Conservation (phyloP, 2,113 vertebrate genomes). For the Ginglymostoma cirratum region DNA sequence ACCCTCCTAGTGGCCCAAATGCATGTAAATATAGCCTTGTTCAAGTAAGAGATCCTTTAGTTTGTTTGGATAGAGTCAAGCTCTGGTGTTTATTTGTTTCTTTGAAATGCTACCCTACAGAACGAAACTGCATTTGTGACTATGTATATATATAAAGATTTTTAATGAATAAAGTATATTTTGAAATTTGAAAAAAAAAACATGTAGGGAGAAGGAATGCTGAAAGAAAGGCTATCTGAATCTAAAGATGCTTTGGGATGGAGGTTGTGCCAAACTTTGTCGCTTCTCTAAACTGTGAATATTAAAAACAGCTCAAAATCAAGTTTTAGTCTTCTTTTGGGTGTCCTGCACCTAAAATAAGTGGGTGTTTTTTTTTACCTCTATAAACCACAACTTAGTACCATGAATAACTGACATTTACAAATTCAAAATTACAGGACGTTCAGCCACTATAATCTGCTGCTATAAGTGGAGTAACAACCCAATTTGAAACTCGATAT, state of each 20-base stretch:
- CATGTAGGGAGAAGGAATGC: not conserved
- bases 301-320: not conserved
- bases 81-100: too few species aligned
- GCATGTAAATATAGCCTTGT: too few species aligned
- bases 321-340: not conserved
- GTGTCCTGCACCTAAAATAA: not conserved
- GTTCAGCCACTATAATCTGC: not conserved
- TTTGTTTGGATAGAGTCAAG: too few species aligned
- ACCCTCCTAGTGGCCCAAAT: too few species aligned
- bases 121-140: too few species aligned
- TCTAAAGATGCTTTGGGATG: not conserved
- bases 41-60: too few species aligned
- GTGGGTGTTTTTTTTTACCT: too few species aligned
- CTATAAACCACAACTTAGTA: not conserved
- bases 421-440: not conserved
- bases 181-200: too few species aligned
- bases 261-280: not conserved
- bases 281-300: not conserved
- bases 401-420: not conserved
- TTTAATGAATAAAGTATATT: too few species aligned
- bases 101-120: too few species aligned
- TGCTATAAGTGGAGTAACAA: not conserved
- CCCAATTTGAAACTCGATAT: not conserved
- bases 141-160: too few species aligned
- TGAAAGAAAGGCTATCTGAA: not conserved